These are phyloP conservation scores for Trachurus trachurus DNA, from an alignment of 2,797 vertebrate species.

Conservation along the genomic window DNA sequence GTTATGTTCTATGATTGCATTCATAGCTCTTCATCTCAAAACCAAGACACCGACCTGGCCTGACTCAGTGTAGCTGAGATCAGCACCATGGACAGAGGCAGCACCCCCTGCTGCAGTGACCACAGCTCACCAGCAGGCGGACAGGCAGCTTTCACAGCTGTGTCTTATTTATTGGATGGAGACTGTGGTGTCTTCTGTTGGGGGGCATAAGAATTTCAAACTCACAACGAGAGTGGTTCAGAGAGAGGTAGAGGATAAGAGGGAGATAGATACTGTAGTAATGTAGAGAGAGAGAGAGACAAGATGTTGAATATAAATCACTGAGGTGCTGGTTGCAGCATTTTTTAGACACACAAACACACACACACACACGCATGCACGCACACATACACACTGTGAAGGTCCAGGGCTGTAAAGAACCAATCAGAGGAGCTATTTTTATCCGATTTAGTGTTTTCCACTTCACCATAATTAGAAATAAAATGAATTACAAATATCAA, in stretches of 20 bases:
- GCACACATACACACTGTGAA: conserved; percentile 14
- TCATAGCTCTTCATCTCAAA: neutral
- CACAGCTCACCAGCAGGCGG: conserved; percentile 46
- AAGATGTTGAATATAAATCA: conserved; percentile 63
- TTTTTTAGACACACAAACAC: conserved; percentile 62
- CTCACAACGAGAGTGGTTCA: neutral
- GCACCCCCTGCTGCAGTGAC: neutral
- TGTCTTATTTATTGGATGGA: conserved; percentile 11
- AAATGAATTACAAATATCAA: too few relatives aligned
- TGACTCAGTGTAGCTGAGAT: conserved; percentile 23
- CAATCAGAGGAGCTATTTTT: conserved; percentile 4
- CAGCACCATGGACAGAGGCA: conserved; percentile 75
- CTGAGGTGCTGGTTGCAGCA: conserved; percentile 70
- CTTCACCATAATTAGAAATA: neutral
- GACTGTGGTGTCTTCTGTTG: neutral
- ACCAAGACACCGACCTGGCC: neutral
- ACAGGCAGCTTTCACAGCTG: conserved; percentile 1
- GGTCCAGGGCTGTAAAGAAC: conserved; percentile 21
- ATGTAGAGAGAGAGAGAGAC: conserved; percentile 35
- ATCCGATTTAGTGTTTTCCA: neutral
- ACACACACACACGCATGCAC: conserved; percentile 13
- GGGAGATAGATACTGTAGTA: conserved; percentile 4
- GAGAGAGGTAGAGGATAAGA: neutral
- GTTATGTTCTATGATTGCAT: neutral
- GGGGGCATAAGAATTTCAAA: conserved; percentile 7